Evolutionary conservation across 2,888 invertebrate species (phyloP), one percentile per base, ranked within the genome.

Genomic region (Rhaphigaster nebulosa): DNA sequence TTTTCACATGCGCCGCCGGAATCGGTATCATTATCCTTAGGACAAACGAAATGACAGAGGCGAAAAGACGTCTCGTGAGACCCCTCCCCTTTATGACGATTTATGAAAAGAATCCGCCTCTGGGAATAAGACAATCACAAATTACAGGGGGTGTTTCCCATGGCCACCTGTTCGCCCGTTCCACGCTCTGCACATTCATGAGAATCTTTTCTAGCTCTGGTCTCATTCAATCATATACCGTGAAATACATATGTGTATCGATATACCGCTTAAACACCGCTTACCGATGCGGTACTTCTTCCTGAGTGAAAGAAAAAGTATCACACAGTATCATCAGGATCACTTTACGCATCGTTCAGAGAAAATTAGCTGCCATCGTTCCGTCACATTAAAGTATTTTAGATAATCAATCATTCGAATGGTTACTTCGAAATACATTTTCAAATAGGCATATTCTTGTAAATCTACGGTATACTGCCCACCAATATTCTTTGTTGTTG

Each of bases 171-270:
- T 89, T 50, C 34, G 89, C 50, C 23, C 70, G 70, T 89, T 76
- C 89, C 70, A 52, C 29, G 26, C 50, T 23, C 29, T 89, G 89
- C 76, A 76, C 89, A 65, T 89, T 70, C 89, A 84, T 89, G 89
- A 70, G 89, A 89, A 89, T 89, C 88, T 60, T 38, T 60, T 60
- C 56, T 56, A 34, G 41, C 88, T 41, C 41, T 60, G 88, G 56
- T 88, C 60, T 6, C 41, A 56, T 56, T 60, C 88, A 65, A 41
- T 88, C 60, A 60, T 18, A 4, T 34, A 88, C 88, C 88, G 88
- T 88, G 88, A 88, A 88, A 88, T 84, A 84, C 84, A 84, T n/a
- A 84, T 84, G 84, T 84, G 84, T 84, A 84, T 84, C 84, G n/a
- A 84, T 84, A 45, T 50, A 84, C 41, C 45, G 23, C 70, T 76